These are phyloP conservation scores for Brachionus rotundiformis DNA, from an alignment of 1,140 invertebrate genomes.

Conservation along the genomic window DNA sequence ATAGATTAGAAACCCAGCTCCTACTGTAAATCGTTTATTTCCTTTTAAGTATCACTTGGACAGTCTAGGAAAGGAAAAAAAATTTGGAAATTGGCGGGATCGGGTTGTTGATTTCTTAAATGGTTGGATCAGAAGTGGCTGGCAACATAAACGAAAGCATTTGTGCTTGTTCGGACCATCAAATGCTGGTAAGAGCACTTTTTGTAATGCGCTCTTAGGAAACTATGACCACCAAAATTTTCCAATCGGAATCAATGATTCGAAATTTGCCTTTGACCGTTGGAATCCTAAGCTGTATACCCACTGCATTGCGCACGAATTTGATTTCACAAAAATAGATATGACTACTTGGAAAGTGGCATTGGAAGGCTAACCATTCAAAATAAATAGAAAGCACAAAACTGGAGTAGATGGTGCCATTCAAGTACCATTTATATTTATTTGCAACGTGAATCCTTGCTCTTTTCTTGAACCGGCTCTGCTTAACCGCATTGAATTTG, in stretches of 20 bases:
- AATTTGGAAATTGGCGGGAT: not conserved
- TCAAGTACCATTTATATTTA: constrained; percentile 6
- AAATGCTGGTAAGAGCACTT: not conserved
- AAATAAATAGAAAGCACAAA: not conserved
- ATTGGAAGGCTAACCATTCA: not conserved
- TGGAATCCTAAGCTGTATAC: constrained; percentile 7
- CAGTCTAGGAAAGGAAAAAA: not conserved
- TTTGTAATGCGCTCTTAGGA: not conserved
- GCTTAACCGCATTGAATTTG: not conserved
- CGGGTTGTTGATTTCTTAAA: not conserved
- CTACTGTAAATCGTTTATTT: too few relatives aligned
- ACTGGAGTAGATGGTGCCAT: not conserved
- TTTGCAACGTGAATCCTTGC: not conserved
- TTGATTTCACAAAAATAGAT: not conserved
- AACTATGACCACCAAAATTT: not conserved
- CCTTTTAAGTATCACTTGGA: not conserved
- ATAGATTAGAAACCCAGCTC: too few relatives aligned
- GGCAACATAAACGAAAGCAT: not conserved
- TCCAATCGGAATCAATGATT: not conserved
- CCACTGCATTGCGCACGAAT: not conserved
- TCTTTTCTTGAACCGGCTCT: not conserved
- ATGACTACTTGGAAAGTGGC: not conserved
- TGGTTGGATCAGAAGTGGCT: not conserved
- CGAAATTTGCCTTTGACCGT: not conserved
- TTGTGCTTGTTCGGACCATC: not conserved